These are phyloP conservation scores for Hirtodrosophila duncani DNA, from an alignment of 2,888 invertebrate genomes.

Conservation along the genomic window DNA sequence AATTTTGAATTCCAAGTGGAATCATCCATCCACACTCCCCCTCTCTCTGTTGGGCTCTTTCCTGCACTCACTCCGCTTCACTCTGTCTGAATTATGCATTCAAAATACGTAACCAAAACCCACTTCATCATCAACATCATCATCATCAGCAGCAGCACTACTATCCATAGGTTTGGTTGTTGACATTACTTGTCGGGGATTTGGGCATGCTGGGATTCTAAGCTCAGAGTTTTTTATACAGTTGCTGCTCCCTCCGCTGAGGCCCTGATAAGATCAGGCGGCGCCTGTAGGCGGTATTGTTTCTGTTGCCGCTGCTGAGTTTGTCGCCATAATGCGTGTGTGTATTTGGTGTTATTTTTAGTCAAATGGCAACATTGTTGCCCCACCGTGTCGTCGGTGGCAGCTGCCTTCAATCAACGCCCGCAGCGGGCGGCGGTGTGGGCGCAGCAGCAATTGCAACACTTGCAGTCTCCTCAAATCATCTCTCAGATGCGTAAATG, in stretches of 20 bases:
- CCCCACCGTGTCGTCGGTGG: too few relatives aligned
- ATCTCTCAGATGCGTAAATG: too few relatives aligned
- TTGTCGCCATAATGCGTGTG: too few relatives aligned
- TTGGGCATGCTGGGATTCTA: too few relatives aligned
- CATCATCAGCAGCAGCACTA: conserved; percentile 6
- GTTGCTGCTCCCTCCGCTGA: too few relatives aligned
- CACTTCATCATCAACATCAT: conserved; percentile 38
- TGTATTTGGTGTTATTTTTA: conserved; percentile 35
- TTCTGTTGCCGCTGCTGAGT: too few relatives aligned
- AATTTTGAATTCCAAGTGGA: conserved; percentile 36
- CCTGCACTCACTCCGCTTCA: conserved; percentile 3
- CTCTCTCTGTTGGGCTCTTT: not conserved
- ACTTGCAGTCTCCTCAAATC: too few relatives aligned
- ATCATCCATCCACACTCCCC: not conserved
- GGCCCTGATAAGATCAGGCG: too few relatives aligned
- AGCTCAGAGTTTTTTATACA: too few relatives aligned
- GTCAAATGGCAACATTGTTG: conserved; percentile 19
- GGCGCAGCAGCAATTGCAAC: conserved; percentile 12
- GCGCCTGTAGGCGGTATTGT: too few relatives aligned
- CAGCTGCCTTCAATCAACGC: conserved; percentile 24
- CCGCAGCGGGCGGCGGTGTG: conserved; percentile 26
- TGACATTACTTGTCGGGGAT: too few relatives aligned
- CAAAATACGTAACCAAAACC: conserved; percentile 61
- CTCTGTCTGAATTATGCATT: conserved; percentile 48
- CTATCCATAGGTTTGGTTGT: too few relatives aligned